Base-by-base conservation (phyloP, 2,888 invertebrate genomes). In the Heteromyza rotundicornis region DNA sequence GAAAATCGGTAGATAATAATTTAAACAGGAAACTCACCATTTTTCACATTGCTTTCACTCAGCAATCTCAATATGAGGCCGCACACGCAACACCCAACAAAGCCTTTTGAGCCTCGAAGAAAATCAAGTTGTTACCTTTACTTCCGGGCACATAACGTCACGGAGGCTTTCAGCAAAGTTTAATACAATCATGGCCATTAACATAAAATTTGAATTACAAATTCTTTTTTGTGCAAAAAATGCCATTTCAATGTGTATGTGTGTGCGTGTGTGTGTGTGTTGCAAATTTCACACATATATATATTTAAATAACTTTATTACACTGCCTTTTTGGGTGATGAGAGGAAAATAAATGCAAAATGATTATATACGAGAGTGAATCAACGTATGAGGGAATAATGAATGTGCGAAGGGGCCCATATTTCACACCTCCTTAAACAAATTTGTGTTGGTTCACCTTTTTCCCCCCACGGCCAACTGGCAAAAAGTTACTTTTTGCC, bases 391-490 rank as follows among this genome's bases (percentile, higher is more conserved):
- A 47, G 20, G 3, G 47, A 17, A 19, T 3, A 19, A 47, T 2
- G 47, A 40, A 40, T 7, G 40, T 40, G 40, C n/a, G n/a, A 14
- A 14, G 47, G 47, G 19, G 17, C 17, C 17, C 19, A 17, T 47
- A 19, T 47, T 47, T 47, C 47, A 47, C 47, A 47, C 47, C 40
- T 40, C n/a, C 40, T 40, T 40, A 40, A n/a, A 3, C 40, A 40
- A 40, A 8, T 14, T 40, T 40, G 40, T 12, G 14, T 40, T 40
- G 40, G 40, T n/a, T 14, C 14, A 40, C 10, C 40, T 40, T 32
- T 32, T 32, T 32, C 7, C 12, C 12, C 7, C 12, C 12, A 12
- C 32, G 5, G 32, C 5, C 5, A 32, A 12, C 32, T 32, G n/a
- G n/a, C n/a, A n/a, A n/a, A n/a, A n/a, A n/a, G n/a, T n/a, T n/a